Conservation (phyloP, 2,797 vertebrate genomes). For the Chelidonichthys spinosus region DNA sequence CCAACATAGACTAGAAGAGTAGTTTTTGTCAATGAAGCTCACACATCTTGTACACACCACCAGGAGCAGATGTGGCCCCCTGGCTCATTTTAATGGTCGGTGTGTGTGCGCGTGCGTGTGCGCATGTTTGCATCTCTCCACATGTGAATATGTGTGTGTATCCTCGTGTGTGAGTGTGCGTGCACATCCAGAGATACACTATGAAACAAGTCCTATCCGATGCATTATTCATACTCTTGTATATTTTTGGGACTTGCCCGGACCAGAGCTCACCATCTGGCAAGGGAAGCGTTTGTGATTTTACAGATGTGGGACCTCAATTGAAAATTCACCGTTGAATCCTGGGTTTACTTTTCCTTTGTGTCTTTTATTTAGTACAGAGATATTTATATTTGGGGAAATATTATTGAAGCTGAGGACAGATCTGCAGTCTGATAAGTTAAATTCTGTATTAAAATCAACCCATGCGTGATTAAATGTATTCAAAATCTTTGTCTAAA, state of each 20-base stretch:
- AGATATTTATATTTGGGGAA: slow-evolving; percentile 75
- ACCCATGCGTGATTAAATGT: slow-evolving; percentile 78
- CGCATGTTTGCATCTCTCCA: slow-evolving; percentile 32
- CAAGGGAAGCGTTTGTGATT: slow-evolving; percentile 60
- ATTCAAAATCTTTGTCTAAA: slow-evolving; percentile 72
- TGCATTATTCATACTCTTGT: slow-evolving; percentile 76
- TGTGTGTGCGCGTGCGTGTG: slow-evolving; percentile 5
- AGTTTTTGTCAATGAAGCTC: slow-evolving; percentile 70
- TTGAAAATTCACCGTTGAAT: slow-evolving; percentile 48
- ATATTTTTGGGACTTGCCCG: slow-evolving; percentile 69
- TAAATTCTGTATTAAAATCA: slow-evolving; percentile 77
- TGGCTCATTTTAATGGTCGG: slow-evolving; percentile 57
- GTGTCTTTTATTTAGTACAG: slow-evolving; percentile 64
- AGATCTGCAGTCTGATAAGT: slow-evolving; percentile 61
- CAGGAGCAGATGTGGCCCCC: slow-evolving; percentile 60
- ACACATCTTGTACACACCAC: slow-evolving; percentile 64
- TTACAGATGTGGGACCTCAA: slow-evolving; percentile 66
- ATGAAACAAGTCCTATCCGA: slow-evolving; percentile 76
- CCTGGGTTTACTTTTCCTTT: slow-evolving; percentile 53
- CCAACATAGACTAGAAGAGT: slow-evolving; percentile 71
- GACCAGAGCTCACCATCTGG: slow-evolving; percentile 60
- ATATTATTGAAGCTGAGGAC: slow-evolving; percentile 51
- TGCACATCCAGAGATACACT: slow-evolving; percentile 75
- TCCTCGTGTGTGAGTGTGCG: slow-evolving; percentile 4
- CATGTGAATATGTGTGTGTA: slow-evolving; percentile 13